Conservation (phyloP, 2,888 invertebrate species). For the Oegoconia quadripuncta region DNA sequence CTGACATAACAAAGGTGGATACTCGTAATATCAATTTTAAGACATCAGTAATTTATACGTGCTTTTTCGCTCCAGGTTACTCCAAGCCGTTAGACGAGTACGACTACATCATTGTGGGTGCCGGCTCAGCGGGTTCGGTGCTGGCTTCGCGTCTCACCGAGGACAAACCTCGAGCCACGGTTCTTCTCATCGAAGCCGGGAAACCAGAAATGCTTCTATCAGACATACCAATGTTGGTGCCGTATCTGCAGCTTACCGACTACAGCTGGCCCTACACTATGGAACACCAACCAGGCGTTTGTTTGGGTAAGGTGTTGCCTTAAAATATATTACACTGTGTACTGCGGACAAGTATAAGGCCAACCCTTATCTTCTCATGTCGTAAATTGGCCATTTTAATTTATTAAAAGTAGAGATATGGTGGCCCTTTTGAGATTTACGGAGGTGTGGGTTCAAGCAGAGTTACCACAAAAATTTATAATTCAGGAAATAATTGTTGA, state of each 20-base stretch:
- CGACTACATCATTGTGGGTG: conserved; percentile 84
- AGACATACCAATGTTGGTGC: conserved; percentile 79
- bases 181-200: conserved; percentile 83
- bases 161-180: conserved; percentile 68
- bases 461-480: no score
- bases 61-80: conserved; percentile 39
- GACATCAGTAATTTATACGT: background rate
- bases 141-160: conserved; percentile 85
- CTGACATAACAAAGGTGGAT: no score
- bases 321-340: conserved; percentile 1
- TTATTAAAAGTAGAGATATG: no score
- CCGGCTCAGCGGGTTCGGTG: conserved; percentile 85
- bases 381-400: background rate
- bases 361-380: no score
- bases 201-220: conserved; percentile 70
- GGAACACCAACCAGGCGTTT: conserved; percentile 79
- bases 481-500: no score
- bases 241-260: conserved; percentile 77
- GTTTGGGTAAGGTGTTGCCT: conserved; percentile 50
- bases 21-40: no score
- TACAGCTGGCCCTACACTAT: conserved; percentile 82
- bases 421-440: no score
- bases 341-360: no score
- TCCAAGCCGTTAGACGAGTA: conserved; percentile 65
- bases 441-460: no score